phyloP scores from a whole-genome alignment of 1,140 invertebrate genomes.

The Papilio polytes region DNA sequence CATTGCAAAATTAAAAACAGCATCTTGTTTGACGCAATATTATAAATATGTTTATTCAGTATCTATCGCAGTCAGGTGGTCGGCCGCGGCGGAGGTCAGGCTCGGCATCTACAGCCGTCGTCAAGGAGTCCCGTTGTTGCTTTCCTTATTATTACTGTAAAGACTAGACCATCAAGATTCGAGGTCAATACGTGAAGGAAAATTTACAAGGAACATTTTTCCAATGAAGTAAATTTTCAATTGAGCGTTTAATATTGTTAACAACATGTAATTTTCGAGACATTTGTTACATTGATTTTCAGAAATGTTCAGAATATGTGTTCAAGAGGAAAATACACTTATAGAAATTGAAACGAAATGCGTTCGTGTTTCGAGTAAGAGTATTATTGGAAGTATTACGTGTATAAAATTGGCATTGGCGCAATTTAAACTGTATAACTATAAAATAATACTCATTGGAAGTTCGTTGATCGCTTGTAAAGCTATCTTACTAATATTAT shows the following conservation, averaged over 20 bases:
- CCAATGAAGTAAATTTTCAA: not conserved
- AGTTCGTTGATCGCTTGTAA: too few species aligned
- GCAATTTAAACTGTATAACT: not conserved
- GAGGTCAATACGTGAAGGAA: not conserved
- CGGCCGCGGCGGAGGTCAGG: not conserved
- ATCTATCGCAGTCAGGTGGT: not conserved
- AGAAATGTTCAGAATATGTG: too few species aligned
- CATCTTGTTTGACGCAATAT: not conserved
- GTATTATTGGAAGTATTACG: not conserved
- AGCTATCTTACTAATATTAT: too few species aligned
- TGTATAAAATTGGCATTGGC: not conserved
- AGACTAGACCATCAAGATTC: not conserved
- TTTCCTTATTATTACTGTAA: slow-evolving; percentile 15
- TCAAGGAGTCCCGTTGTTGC: slow-evolving; percentile 12
- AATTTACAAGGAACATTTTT: not conserved
- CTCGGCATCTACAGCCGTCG: not conserved
- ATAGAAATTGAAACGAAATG: not conserved
- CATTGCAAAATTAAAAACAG: too few species aligned
- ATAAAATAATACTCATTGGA: not conserved
- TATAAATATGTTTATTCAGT: not conserved
- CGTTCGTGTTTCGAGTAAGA: not conserved
- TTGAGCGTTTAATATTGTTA: not conserved
- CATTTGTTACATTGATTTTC: too few species aligned
- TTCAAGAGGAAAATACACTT: not conserved
- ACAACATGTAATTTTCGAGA: not conserved